Evolutionary conservation across 2,888 invertebrate species (phyloP).

Genomic region (Laspeyria flexula): DNA sequence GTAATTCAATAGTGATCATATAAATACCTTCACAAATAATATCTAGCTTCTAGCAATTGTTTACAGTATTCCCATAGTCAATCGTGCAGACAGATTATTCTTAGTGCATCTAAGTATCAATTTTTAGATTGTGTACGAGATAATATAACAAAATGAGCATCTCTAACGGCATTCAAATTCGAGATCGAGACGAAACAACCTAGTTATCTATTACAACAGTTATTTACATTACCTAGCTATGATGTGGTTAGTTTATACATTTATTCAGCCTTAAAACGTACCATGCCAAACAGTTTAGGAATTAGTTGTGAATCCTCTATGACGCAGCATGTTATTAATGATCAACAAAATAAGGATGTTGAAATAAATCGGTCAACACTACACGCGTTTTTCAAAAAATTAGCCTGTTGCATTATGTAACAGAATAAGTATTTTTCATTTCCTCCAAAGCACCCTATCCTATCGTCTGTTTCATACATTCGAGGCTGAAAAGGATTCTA

Average conservation of each 20-base stretch:
- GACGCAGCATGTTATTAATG: no score
- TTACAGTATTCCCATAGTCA: slow-evolving; percentile 28
- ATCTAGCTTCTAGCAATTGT: slow-evolving; percentile 13
- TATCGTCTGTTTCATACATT: no score
- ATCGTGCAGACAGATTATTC: slow-evolving; percentile 42
- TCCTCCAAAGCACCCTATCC: no score
- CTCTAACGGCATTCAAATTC: slow-evolving; percentile 57
- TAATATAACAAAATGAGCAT: slow-evolving; percentile 40
- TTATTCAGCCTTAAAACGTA: slow-evolving; percentile 62
- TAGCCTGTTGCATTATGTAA: no score
- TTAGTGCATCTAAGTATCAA: slow-evolving; percentile 36
- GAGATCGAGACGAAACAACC: slow-evolving; percentile 58
- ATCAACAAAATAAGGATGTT: no score
- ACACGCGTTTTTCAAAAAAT: no score
- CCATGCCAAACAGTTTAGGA: not conserved
- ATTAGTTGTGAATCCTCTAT: not conserved
- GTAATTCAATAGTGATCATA: not conserved
- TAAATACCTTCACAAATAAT: not conserved
- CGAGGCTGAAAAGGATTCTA: no score
- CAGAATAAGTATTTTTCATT: no score
- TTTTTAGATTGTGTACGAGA: slow-evolving; percentile 38
- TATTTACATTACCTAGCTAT: slow-evolving; percentile 65
- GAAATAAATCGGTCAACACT: no score
- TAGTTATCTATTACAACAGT: slow-evolving; percentile 57
- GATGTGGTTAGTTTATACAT: slow-evolving; percentile 54